Percentiles rank a stretch among this genome's conserved stretches.
These are phyloP conservation scores for Jaculus jaculus DNA, from an alignment of 2,113 vertebrate genomes.

Conservation along the genomic window DNA sequence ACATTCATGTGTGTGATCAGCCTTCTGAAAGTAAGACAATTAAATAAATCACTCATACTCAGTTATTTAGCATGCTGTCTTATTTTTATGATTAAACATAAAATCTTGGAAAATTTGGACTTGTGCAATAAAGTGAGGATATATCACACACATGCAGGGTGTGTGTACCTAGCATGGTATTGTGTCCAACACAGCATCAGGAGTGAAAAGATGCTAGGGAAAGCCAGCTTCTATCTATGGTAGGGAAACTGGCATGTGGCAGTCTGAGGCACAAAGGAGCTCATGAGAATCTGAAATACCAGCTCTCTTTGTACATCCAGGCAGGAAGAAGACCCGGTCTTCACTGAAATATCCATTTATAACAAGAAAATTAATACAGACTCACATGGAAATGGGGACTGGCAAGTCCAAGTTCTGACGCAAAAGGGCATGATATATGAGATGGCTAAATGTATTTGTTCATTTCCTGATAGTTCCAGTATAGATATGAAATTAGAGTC, in stretches of 20 bases:
- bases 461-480: neutral
- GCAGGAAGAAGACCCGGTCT: neutral
- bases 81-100: neutral
- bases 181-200: neutral
- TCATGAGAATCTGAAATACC: neutral
- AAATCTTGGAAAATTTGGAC: neutral
- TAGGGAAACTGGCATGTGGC: neutral
- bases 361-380: slow-evolving; percentile 12
- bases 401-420: neutral
- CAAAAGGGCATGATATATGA: neutral
- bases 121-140: neutral
- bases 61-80: neutral
- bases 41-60: neutral
- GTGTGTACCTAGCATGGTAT: neutral
- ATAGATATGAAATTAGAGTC: neutral
- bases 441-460: neutral
- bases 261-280: neutral
- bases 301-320: neutral
- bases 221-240: neutral
- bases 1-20: neutral
- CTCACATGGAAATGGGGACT: neutral
- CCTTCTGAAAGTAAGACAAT: neutral
- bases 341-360: neutral
- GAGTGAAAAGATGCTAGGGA: neutral
- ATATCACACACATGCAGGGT: neutral